Percentiles rank a stretch among this genome's conserved stretches.
phyloP scores from a whole-genome alignment of 1,140 invertebrate species.

The Trinorchestia longiramus region DNA sequence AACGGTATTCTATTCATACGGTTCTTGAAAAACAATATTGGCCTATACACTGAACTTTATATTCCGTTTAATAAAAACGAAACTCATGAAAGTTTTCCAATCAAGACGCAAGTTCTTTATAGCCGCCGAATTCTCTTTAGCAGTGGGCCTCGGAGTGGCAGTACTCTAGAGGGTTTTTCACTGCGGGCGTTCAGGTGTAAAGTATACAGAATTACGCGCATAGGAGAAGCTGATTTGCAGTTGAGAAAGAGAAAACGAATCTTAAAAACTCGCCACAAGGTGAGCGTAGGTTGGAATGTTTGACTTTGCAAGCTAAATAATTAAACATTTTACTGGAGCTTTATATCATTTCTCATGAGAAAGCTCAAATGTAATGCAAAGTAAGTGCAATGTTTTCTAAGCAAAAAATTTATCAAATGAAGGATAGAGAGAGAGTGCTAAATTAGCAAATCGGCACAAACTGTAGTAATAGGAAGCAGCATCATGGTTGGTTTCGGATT shows the following conservation, averaged over 20 bases:
- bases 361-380: background rate
- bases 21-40: background rate
- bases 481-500: background rate
- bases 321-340: background rate
- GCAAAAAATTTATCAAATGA: background rate
- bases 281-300: background rate
- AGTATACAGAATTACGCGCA: conserved; percentile 36
- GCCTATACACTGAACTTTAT: background rate
- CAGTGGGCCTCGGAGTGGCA: background rate
- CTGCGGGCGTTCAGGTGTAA: background rate
- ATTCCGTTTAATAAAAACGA: background rate
- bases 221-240: conserved; percentile 35
- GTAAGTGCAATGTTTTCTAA: background rate
- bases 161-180: background rate
- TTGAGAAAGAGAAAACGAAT: background rate
- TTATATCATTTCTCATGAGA: background rate
- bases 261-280: background rate
- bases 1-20: background rate
- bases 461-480: background rate
- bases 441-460: no score
- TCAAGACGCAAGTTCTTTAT: background rate
- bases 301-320: background rate
- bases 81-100: background rate
- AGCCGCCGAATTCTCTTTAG: background rate
- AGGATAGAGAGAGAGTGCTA: no score